These are phyloP conservation scores for Catharus minimus DNA, from an alignment of 2,113 vertebrate species.

Conservation along the genomic window DNA sequence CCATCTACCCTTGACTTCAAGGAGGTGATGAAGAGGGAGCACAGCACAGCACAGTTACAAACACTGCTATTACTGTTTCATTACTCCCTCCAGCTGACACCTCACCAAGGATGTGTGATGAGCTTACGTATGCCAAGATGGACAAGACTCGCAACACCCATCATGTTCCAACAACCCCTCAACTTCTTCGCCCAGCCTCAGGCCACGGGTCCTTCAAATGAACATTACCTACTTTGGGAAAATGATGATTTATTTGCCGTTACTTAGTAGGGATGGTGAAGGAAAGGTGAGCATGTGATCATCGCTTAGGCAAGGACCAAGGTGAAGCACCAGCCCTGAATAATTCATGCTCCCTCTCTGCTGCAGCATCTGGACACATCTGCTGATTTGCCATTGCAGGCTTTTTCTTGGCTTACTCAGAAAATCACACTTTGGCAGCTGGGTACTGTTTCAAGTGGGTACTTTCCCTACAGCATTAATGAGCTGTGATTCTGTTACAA, in stretches of 20 bases:
- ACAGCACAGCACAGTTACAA: neutral
- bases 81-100: neutral
- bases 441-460: constrained; percentile 43
- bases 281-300: neutral
- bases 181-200: neutral
- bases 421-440: constrained; percentile 24
- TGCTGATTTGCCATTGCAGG: rapidly evolving
- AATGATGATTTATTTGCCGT: neutral
- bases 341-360: constrained; percentile 59
- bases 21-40: neutral
- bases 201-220: neutral
- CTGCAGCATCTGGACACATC: constrained; percentile 38
- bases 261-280: neutral
- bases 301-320: rapidly evolving
- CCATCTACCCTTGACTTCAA: neutral
- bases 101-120: neutral
- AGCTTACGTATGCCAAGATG: neutral
- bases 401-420: neutral
- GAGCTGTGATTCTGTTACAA: constrained; percentile 40
- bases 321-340: constrained; percentile 5
- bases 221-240: neutral
- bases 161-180: rapidly evolving
- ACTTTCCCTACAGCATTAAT: constrained; percentile 14
- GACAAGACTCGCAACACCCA: neutral
- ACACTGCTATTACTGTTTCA: neutral